A percentile compares a stretch with the other conserved stretches of the same genome.
Conservation (phyloP, 2,888 invertebrate species). For the Lepas anatifera region DNA sequence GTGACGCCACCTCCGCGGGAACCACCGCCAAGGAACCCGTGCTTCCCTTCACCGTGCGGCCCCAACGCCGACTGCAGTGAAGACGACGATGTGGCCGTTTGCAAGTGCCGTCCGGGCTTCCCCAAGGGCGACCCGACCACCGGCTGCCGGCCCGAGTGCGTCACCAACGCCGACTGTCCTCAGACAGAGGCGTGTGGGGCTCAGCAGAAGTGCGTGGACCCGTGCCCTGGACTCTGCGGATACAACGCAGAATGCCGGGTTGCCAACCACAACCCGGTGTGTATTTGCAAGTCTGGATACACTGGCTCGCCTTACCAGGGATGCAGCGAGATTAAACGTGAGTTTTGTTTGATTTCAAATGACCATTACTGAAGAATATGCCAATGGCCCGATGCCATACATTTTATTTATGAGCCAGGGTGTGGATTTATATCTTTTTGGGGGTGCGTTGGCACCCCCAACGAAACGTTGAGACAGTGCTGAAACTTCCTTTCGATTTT, state of each 20-base stretch:
- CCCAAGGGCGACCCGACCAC: slow-evolving; percentile 52
- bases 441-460: too few species aligned
- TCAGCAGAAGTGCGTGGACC: slow-evolving; percentile 66
- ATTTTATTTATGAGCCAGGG: too few species aligned
- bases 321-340: neutral
- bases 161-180: slow-evolving; percentile 64
- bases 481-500: too few species aligned
- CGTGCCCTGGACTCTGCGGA: slow-evolving; percentile 48
- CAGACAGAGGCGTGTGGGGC: slow-evolving; percentile 67
- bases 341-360: too few species aligned
- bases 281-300: slow-evolving; percentile 86
- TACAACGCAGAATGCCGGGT: slow-evolving; percentile 54
- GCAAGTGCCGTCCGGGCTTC: slow-evolving; percentile 55
- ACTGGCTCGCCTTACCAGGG: slow-evolving; percentile 55
- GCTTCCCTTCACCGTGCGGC: slow-evolving; percentile 63
- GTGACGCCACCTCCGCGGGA: neutral
- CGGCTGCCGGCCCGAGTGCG: slow-evolving; percentile 45
- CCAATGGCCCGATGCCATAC: too few species aligned
- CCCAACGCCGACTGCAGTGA: slow-evolving; percentile 60
- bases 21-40: slow-evolving; percentile 46
- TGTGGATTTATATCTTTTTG: too few species aligned
- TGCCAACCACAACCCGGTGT: slow-evolving; percentile 70
- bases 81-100: slow-evolving; percentile 45
- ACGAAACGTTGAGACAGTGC: too few species aligned
- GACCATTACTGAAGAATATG: too few species aligned